These are phyloP conservation scores for Radopholus similis DNA, from an alignment of 1,140 invertebrate genomes.

Conservation along the genomic window DNA sequence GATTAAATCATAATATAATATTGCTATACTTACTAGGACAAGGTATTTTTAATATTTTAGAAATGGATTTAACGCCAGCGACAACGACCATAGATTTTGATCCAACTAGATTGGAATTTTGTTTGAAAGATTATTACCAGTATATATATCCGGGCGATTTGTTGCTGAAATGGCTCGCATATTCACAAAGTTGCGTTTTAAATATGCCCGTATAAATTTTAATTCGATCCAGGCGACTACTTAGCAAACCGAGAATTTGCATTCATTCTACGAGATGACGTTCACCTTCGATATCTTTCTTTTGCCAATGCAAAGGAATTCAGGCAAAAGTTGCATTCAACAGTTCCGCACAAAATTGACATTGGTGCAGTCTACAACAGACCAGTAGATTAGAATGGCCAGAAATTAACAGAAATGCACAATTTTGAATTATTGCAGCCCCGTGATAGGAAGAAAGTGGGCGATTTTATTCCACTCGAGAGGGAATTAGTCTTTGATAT, in stretches of 20 bases:
- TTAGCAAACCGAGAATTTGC: constrained; percentile 86
- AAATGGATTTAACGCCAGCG: too few species aligned
- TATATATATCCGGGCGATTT: constrained; percentile 33
- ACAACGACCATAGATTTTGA: not conserved
- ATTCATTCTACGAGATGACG: constrained; percentile 86
- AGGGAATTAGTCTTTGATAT: constrained; percentile 98
- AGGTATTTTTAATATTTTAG: too few species aligned
- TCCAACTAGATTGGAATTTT: not conserved
- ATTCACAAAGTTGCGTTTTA: constrained; percentile 24
- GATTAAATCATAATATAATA: too few species aligned
- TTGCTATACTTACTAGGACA: too few species aligned
- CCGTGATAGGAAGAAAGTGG: constrained; percentile 65
- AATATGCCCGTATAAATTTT: not conserved
- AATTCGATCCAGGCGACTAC: constrained; percentile 58
- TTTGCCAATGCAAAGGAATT: constrained; percentile 78
- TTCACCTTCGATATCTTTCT: constrained; percentile 86
- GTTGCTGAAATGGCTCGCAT: constrained; percentile 42
- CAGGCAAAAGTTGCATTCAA: constrained; percentile 72
- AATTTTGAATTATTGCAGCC: constrained; percentile 63
- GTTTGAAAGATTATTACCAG: constrained; percentile 34
- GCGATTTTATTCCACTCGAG: constrained; percentile 67
- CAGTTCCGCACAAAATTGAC: constrained; percentile 84
- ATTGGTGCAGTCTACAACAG: constrained; percentile 85
- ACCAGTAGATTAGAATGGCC: constrained; percentile 66
- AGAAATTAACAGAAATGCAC: not conserved